These are phyloP conservation scores for Nomia melanderi DNA, from an alignment of 1,140 invertebrate species.

Conservation along the genomic window DNA sequence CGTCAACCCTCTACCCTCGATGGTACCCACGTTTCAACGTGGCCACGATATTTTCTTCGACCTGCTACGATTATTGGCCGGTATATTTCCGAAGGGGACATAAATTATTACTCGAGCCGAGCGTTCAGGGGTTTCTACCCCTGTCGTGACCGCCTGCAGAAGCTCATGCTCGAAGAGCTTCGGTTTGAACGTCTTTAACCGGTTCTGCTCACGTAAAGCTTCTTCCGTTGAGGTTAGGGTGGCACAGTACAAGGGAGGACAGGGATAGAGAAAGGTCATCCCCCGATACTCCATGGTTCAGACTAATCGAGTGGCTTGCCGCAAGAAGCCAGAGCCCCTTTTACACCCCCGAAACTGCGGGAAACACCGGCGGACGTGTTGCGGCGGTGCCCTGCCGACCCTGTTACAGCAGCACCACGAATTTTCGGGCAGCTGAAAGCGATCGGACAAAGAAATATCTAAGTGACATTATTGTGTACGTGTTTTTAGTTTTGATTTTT, in stretches of 20 bases:
- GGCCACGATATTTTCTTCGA: neutral
- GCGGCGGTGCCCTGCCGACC: no score
- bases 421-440: no score
- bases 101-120: constrained; percentile 50
- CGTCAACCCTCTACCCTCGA: neutral
- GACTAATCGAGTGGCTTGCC: neutral
- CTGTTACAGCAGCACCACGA: no score
- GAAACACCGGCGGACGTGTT: neutral
- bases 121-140: constrained; percentile 16
- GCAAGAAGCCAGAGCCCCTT: neutral
- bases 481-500: no score
- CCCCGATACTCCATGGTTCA: constrained; percentile 19
- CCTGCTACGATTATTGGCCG: constrained; percentile 50
- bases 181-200: constrained; percentile 33
- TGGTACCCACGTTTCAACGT: constrained; percentile 4
- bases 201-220: constrained; percentile 27
- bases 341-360: neutral
- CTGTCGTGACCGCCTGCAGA: constrained; percentile 4
- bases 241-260: no score
- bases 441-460: no score
- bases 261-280: constrained; percentile 13
- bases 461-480: no score
- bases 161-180: neutral
- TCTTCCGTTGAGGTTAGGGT: neutral
- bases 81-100: constrained; percentile 47